Evolutionary conservation across 2,797 vertebrate species (phyloP).

Genomic region (Gephyroberyx darwinii): DNA sequence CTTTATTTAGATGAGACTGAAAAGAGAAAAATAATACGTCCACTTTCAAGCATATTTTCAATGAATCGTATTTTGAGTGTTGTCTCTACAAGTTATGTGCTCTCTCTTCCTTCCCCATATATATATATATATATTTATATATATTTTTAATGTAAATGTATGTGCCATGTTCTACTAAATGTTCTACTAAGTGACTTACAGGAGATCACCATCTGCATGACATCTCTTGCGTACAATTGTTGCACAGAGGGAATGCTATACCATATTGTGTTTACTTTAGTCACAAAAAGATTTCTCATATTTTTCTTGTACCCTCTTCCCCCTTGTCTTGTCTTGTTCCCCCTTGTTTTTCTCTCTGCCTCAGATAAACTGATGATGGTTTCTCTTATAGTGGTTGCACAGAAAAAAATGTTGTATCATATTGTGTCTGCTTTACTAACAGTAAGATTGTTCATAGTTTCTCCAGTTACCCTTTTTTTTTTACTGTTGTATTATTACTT

Average conservation of each 20-base stretch:
- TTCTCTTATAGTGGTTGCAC: conserved; percentile 7
- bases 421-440: conserved; percentile 34
- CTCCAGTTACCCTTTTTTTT: conserved; percentile 12
- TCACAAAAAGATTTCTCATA: not conserved
- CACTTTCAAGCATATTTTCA: too few species aligned
- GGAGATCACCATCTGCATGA: too few species aligned
- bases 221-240: not conserved
- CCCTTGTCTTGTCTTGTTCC: conserved; percentile 20
- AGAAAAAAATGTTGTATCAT: conserved; percentile 20
- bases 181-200: not conserved
- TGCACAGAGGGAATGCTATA: not conserved
- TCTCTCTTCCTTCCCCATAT: too few species aligned
- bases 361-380: conserved; percentile 30
- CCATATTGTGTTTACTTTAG: too few species aligned
- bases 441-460: conserved; percentile 29
- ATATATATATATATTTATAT: too few species aligned
- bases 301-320: conserved; percentile 9
- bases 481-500: conserved; percentile 20
- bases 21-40: too few species aligned
- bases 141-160: too few species aligned
- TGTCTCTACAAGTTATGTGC: too few species aligned
- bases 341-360: conserved; percentile 35
- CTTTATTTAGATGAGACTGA: too few species aligned
- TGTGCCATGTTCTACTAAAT: not conserved
- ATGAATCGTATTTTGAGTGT: too few species aligned